These are phyloP conservation scores for Desmophyllum pertusum DNA, from an alignment of 92 coral and sea anemone genomes.

Conservation along the genomic window DNA sequence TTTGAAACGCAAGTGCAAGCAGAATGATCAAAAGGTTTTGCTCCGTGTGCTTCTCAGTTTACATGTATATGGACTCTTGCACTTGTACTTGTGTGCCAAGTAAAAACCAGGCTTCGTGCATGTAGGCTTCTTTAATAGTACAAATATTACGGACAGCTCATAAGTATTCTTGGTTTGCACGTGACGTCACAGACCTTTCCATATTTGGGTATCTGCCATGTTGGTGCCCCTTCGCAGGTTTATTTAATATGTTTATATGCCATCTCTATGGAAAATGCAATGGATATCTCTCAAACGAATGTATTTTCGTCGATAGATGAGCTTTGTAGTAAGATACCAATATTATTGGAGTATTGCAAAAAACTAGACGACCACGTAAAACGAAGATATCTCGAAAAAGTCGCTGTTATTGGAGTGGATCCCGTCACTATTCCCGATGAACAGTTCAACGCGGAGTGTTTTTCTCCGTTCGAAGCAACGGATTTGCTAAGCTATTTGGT, in stretches of 20 bases:
- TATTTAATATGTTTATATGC: not conserved
- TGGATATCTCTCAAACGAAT: not conserved
- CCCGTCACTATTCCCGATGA: constrained; percentile 16
- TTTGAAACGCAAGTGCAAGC: too few relatives aligned
- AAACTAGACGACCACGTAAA: not conserved
- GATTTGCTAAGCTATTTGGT: not conserved
- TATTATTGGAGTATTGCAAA: not conserved
- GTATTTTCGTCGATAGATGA: not conserved
- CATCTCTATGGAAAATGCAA: not conserved
- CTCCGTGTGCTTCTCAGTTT: too few relatives aligned
- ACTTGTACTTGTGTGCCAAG: too few relatives aligned
- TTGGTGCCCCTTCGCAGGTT: not conserved
- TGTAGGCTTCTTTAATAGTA: too few relatives aligned
- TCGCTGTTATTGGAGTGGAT: constrained; percentile 10
- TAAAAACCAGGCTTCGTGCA: too few relatives aligned
- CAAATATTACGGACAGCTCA: too few relatives aligned
- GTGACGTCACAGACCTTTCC: too few relatives aligned
- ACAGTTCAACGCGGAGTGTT: not conserved
- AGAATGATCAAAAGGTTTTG: too few relatives aligned
- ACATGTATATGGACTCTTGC: too few relatives aligned
- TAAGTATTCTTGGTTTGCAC: too few relatives aligned
- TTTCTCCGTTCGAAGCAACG: not conserved
- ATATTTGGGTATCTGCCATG: constrained; percentile 8
- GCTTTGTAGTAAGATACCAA: not conserved
- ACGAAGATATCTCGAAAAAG: constrained; percentile 27